phyloP scores from a whole-genome alignment of 2,113 vertebrate species.

The Peromyscus polionotus region DNA sequence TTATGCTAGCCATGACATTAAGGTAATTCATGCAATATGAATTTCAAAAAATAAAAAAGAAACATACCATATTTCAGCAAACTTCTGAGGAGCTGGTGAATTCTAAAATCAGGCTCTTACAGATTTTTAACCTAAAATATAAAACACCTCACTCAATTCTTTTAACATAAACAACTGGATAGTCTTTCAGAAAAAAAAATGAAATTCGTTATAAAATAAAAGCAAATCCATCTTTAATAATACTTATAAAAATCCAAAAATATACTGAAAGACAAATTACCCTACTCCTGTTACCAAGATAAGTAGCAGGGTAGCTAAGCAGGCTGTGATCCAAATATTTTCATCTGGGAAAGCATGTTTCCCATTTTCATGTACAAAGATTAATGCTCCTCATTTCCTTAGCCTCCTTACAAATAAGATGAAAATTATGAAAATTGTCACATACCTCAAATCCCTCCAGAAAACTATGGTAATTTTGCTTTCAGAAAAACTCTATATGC shows the following conservation, averaged over 20 bases:
- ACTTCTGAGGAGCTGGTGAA: constrained; percentile 85
- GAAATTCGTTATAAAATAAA: constrained; percentile 42
- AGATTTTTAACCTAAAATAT: constrained; percentile 87
- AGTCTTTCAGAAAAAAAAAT: neutral
- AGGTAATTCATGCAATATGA: constrained; percentile 66
- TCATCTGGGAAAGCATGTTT: neutral
- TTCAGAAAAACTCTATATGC: neutral
- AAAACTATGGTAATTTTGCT: neutral
- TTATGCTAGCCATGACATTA: constrained; percentile 12
- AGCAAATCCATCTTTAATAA: neutral
- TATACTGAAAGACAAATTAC: constrained; percentile 7
- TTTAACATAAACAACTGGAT: constrained; percentile 58
- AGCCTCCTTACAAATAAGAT: neutral
- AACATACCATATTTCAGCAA: constrained; percentile 89
- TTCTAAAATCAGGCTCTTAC: constrained; percentile 83
- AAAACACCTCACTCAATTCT: constrained; percentile 85
- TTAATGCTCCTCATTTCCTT: neutral
- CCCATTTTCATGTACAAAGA: neutral
- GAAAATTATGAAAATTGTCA: neutral
- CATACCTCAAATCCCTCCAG: neutral
- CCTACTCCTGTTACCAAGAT: neutral
- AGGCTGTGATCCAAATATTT: neutral
- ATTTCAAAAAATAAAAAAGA: constrained; percentile 73
- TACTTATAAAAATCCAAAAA: constrained; percentile 40
- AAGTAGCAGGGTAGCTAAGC: neutral